These are phyloP conservation scores for Todus mexicanus DNA, from an alignment of 2,797 vertebrate species.

Conservation along the genomic window DNA sequence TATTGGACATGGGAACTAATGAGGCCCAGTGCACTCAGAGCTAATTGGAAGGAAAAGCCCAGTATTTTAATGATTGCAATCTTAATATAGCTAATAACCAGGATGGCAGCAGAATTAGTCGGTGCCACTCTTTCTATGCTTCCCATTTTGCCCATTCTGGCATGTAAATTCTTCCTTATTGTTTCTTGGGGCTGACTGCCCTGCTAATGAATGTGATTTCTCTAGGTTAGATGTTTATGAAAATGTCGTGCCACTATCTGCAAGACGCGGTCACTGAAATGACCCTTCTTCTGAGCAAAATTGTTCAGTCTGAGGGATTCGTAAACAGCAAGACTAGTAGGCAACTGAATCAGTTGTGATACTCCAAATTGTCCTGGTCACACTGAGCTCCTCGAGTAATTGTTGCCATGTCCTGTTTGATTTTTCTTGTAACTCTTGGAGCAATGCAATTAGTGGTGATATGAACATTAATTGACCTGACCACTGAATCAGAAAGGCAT, in stretches of 20 bases:
- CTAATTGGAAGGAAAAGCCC: constrained; percentile 44
- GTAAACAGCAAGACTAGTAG: background rate
- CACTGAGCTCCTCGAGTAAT: background rate
- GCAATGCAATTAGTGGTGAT: background rate
- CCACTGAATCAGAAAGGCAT: constrained; percentile 6
- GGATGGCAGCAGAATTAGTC: constrained; percentile 4
- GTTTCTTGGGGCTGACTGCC: background rate
- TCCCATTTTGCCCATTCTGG: constrained; percentile 29
- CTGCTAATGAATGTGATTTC: background rate
- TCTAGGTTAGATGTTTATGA: background rate
- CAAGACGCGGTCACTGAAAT: background rate
- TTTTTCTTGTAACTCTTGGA: constrained; percentile 7
- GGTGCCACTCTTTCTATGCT: background rate
- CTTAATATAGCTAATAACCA: constrained; percentile 35
- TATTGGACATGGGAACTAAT: constrained; percentile 32
- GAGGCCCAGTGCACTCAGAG: constrained; percentile 20
- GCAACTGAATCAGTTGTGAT: background rate
- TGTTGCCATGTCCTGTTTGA: background rate
- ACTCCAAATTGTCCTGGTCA: background rate
- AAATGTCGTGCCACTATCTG: background rate
- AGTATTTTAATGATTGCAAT: constrained; percentile 24
- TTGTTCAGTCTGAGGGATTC: background rate
- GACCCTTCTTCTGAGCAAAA: background rate
- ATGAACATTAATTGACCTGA: constrained; percentile 48
- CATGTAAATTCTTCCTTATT: background rate